A percentile compares a stretch with the other conserved stretches of the same genome.
Evolutionary conservation across 1,140 invertebrate genomes (phyloP).

Genomic region (Rhagoletis pomonella): DNA sequence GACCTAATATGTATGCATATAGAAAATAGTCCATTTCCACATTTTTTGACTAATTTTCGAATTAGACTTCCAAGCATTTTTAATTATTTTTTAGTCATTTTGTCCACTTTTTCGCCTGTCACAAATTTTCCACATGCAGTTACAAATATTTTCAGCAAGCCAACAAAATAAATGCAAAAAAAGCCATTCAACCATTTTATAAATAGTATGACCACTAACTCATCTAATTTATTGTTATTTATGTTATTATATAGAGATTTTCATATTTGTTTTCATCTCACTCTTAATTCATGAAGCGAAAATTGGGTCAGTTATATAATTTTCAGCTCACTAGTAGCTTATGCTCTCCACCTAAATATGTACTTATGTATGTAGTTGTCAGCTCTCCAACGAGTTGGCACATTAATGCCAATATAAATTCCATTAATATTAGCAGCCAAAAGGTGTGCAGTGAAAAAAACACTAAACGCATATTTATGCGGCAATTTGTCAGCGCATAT

Average conservation of each 20-base stretch:
- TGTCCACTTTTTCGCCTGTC: no score
- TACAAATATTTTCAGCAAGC: no score
- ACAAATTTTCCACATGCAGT: no score
- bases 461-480: not conserved
- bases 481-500: not conserved
- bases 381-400: not conserved
- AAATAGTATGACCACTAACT: not conserved
- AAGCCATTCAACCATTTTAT: no score
- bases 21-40: no score
- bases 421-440: conserved; percentile 2
- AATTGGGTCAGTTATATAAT: not conserved
- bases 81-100: no score
- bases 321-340: not conserved
- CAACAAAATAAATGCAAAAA: no score
- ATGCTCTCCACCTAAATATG: not conserved
- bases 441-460: not conserved
- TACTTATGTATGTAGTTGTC: no score
- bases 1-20: no score
- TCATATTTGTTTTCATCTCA: not conserved
- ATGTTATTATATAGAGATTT: not conserved
- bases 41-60: no score
- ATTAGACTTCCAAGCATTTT: no score
- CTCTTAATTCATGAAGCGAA: not conserved
- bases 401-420: conserved; percentile 7
- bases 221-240: not conserved